These are phyloP conservation scores for Fukomys damarensis DNA, from an alignment of 2,113 vertebrate species.

Conservation along the genomic window DNA sequence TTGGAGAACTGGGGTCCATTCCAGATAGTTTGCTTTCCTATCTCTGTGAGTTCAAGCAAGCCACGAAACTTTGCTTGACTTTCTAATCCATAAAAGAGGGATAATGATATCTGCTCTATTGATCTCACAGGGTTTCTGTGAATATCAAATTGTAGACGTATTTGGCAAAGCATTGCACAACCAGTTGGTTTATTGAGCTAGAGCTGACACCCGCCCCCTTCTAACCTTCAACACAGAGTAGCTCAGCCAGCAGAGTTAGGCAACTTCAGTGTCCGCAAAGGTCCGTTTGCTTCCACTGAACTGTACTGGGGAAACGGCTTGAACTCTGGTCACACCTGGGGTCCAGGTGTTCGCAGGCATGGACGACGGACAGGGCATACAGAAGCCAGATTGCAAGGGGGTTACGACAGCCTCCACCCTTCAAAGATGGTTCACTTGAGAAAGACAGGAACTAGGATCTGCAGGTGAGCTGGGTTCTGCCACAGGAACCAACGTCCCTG, in stretches of 20 bases:
- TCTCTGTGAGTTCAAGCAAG: not conserved
- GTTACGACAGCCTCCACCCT: not conserved
- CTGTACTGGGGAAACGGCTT: not conserved
- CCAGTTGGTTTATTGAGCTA: not conserved
- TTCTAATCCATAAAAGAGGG: not conserved
- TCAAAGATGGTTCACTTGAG: not conserved
- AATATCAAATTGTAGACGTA: not conserved
- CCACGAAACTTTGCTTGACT: slow-evolving; percentile 11
- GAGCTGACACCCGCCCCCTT: not conserved
- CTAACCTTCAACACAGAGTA: not conserved
- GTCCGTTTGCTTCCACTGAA: not conserved
- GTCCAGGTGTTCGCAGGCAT: not conserved
- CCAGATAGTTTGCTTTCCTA: not conserved
- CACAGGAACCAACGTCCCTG: not conserved
- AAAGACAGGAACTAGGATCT: not conserved
- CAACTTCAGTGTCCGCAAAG: not conserved
- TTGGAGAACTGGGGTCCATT: not conserved
- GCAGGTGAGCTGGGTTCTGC: not conserved
- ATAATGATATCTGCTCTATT: not conserved
- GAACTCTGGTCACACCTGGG: not conserved
- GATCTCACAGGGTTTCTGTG: not conserved
- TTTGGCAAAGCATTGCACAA: not conserved
- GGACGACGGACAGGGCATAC: not conserved
- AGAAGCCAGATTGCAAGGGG: not conserved
- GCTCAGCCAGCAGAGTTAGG: not conserved